Evolutionary conservation across 2,113 vertebrate genomes (phyloP).

Genomic region (Orthonyx spaldingii): DNA sequence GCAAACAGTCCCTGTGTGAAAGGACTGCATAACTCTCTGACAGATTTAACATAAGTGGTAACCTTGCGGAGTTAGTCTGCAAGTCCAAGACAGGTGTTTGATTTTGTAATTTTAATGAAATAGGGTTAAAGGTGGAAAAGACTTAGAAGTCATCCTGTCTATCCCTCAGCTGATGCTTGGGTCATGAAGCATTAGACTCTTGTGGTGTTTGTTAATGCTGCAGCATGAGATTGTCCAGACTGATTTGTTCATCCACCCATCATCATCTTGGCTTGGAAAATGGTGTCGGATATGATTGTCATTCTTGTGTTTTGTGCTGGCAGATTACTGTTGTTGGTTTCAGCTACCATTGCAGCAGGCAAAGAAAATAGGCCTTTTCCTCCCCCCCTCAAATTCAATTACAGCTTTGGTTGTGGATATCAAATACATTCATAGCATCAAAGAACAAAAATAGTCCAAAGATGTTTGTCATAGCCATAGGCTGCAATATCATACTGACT

Average conservation of each 20-base stretch:
- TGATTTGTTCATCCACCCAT: constrained; percentile 14
- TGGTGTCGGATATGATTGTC: neutral
- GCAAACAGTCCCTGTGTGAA: neutral
- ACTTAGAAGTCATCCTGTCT: neutral
- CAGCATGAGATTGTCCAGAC: constrained; percentile 2
- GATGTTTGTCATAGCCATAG: constrained; percentile 22
- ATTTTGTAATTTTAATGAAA: neutral
- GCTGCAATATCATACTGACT: constrained; percentile 32
- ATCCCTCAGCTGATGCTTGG: neutral
- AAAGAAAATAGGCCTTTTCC: constrained; percentile 19
- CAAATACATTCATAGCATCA: constrained; percentile 16
- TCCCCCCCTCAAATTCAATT: constrained; percentile 38
- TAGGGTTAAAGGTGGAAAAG: neutral
- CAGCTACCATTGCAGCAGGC: neutral
- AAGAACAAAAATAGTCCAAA: neutral
- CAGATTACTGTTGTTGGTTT: neutral
- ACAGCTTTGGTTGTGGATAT: constrained; percentile 5
- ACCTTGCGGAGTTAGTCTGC: neutral
- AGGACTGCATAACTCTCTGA: neutral
- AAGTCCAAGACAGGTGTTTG: neutral
- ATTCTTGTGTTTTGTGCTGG: neutral
- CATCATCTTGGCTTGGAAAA: constrained; percentile 24
- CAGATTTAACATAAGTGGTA: neutral
- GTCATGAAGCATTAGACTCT: neutral
- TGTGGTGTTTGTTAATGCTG: neutral